Evolutionary conservation across 2,888 invertebrate genomes (phyloP).

Genomic region (Clitarchus hookeri): DNA sequence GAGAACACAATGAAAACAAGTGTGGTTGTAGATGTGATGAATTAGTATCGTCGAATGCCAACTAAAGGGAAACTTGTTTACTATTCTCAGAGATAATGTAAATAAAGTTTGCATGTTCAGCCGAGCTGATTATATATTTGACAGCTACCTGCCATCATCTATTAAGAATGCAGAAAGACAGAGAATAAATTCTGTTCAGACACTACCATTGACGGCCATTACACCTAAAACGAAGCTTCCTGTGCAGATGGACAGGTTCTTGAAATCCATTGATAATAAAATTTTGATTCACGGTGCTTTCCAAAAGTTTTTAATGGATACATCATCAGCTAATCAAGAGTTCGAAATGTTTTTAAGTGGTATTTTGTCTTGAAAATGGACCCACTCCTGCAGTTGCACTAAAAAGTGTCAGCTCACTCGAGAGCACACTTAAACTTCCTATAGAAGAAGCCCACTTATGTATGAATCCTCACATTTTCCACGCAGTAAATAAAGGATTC

Average conservation of each 20-base stretch:
- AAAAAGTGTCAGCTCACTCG: no score
- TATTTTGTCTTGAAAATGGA: no score
- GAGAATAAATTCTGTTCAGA: not conserved
- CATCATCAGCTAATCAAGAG: no score
- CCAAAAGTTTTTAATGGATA: no score
- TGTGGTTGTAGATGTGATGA: constrained; percentile 15
- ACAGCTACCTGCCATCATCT: not conserved
- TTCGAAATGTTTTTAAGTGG: no score
- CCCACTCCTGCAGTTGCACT: no score
- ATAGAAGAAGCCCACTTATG: not conserved
- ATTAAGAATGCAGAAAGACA: not conserved
- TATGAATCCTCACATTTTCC: not conserved
- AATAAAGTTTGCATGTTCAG: constrained; percentile 1
- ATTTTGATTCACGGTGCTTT: no score
- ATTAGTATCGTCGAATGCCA: not conserved
- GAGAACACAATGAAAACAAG: not conserved
- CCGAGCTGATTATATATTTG: not conserved
- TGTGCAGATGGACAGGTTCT: no score
- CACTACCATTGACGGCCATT: not conserved
- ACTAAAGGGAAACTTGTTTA: no score
- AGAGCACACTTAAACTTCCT: no score
- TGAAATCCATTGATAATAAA: no score
- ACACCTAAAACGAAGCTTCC: not conserved
- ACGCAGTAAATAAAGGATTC: not conserved
- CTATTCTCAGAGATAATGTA: not conserved